Evolutionary conservation across 1,140 invertebrate species (phyloP), one percentile per base, ranked within the genome.

Genomic region (Lasioglossum albipes): DNA sequence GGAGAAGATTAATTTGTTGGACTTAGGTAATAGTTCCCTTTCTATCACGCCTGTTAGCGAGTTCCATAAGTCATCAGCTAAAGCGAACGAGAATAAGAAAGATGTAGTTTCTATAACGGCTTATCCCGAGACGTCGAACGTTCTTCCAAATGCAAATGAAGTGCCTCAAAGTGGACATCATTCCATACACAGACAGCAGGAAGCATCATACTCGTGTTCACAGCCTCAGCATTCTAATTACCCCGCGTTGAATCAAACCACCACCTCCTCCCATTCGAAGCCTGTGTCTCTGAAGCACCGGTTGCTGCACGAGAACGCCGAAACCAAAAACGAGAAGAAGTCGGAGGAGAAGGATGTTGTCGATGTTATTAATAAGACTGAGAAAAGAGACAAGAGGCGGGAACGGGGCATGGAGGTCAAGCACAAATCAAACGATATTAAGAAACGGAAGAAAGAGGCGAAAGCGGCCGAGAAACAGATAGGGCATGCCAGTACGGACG

Each of bases 21-120:
- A 91, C 67, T 69, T 91, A 66, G 89, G 87, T 22, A 90, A 87
- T 71, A 91, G 85, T 75, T 91, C 92, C 31, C 75, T 93, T 6
- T 92, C 91, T 18, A 93, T 93, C 68, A 93, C 92, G 0, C 92
- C 91, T 0, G 91, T 93, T 7, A 93, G 90, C 59, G 92, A 93
- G 68, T 91, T 85, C 68, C 90, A 90, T 36, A 93, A 92, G 49
- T 31, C 54, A 5, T 67, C 78, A 31, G 65, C 22, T 0, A 92
- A 92, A 62, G 42, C 76, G 7, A 81, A 59, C 4, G 92, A 93
- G 49, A 68, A 84, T 49, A 92, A 91, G 42, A 93, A 92, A 64
- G 92, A 93, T 68, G 84, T 91, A 57, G 89, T 92, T 42, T 93
- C 91, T 27, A 93, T 93, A 45, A 93, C 91, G 22, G 88, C 92